Evolutionary conservation across 2,888 invertebrate species (phyloP), one percentile per base, ranked within the genome.

Genomic region (Lapara coniferarum): DNA sequence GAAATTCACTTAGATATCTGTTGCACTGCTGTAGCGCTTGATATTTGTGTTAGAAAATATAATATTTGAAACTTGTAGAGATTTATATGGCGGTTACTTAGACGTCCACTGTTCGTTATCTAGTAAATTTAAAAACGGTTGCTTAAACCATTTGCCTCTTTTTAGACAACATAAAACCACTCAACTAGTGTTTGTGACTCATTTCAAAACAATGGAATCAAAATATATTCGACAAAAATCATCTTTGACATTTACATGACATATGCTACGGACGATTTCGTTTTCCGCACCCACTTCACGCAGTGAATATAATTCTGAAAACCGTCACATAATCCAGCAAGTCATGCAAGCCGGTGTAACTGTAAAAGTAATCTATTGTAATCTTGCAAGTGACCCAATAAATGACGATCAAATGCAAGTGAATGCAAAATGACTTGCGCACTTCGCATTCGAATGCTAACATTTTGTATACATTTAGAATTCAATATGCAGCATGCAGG

Each of bases 401-500:
- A 63, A 46, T 63, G 49, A 19, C 13, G 25, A 49, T 10, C 63
- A 63, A 63, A 63, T 63, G 63, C 63, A 63, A 63, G 63, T 63
- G 63, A 44, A 53, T 73, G 78, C 79, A 76, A 77, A 79, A 76
- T 73, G 70, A 75, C 73, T 70, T 70, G 70, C 74, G 76, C 74
- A 74, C 71, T 73, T 73, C 72, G 74, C 75, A 76, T 77, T 78
- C 73, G 71, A 13, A 63, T 46, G 49, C 19, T 19, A 25, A 49
- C 63, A 63, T 46, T 49, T 46, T 46, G 19, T 75, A 75, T 72
- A 75, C 68, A 80, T 81, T 82, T 82, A 73, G 78, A 78, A 83
- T 85, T 84, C 82, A 77, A 77, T 76, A 75, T 75, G 74, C 74
- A 74, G 74, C 72, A 70, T 70, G 59, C 59, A 10, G 13, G 58